phyloP scores from a whole-genome alignment of 2,888 invertebrate species.

The Stratiomys singularior region DNA sequence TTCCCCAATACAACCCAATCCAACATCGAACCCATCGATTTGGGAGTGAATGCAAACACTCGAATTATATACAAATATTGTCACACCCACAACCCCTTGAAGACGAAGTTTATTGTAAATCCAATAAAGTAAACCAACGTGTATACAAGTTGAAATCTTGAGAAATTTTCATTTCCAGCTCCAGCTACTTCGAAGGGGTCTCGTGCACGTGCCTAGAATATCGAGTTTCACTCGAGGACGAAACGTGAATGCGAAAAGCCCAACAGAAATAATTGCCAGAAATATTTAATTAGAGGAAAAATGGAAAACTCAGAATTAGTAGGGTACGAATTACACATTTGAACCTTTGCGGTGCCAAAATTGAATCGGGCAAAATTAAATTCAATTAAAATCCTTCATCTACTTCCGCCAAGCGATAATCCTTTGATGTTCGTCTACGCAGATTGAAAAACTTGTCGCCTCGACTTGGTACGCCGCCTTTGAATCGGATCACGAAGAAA shows the following conservation, averaged over 20 bases:
- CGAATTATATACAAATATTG: not conserved
- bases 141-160: conserved; percentile 1
- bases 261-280: conserved; percentile 39
- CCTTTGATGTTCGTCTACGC: conserved; percentile 8
- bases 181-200: not conserved
- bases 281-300: conserved; percentile 44
- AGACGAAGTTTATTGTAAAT: conserved; percentile 18
- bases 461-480: not conserved
- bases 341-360: conserved; percentile 15
- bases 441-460: not conserved
- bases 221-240: not conserved
- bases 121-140: conserved; percentile 9
- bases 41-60: not conserved
- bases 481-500: too few species aligned
- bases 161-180: conserved; percentile 22
- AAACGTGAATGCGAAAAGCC: conserved; percentile 33
- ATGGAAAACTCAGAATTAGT: not conserved
- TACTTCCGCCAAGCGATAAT: not conserved
- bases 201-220: conserved; percentile 34
- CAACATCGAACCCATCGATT: not conserved
- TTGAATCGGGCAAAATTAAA: conserved; percentile 21
- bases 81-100: not conserved
- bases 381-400: conserved; percentile 7
- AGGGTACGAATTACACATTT: not conserved
- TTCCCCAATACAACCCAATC: not conserved